Evolutionary conservation across 2,797 vertebrate species (phyloP), one percentile per base, ranked within the genome.

Genomic region (Mormyrus proboscirostris): DNA sequence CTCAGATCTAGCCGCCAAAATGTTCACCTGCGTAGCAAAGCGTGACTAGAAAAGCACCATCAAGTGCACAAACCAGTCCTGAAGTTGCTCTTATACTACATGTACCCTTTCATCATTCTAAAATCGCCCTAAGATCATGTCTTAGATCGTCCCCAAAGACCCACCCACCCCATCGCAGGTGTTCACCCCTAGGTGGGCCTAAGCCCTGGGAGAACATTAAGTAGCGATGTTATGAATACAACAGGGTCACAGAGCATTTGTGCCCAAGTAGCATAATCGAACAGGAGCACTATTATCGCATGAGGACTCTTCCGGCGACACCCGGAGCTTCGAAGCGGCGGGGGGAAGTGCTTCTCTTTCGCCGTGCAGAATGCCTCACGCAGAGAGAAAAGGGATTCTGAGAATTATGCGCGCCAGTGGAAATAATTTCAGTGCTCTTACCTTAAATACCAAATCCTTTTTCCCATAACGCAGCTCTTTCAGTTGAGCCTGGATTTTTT

Each of bases 401-500:
- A 57, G 51, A 88, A 88, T 83, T 19, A 22, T 25, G 86, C 19
- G 51, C 29, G 65, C 69, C 86, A 53, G 84, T 59, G 41, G 44
- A 79, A 88, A 90, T 90, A 7, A 88, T 90, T 88, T 88, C 53
- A 53, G 73, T 93, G 90, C 93, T 94, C 96, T 97, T 95, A 99
- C 98, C 98, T 99, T 99, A 96, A 98, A 98, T 96, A 99, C 97
- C 96, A 99, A 97, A 96, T 99, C 98, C 93, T 99, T 99, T 94
- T 99, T 99, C 90, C 98, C 98, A 88, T 99, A 99, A 91, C 97
- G 97, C 91, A 99, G 97, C 94, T 99, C 98, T 94, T 99, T 99
- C 95, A 99, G 96, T 95, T 99, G 98, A 91, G 98, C 97, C 95
- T 99, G 98, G 92, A 99, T 97, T 96, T 97, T 98, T 97, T 97